Evolutionary conservation across 1,140 invertebrate genomes (phyloP).

Genomic region (Panulirus ornatus): DNA sequence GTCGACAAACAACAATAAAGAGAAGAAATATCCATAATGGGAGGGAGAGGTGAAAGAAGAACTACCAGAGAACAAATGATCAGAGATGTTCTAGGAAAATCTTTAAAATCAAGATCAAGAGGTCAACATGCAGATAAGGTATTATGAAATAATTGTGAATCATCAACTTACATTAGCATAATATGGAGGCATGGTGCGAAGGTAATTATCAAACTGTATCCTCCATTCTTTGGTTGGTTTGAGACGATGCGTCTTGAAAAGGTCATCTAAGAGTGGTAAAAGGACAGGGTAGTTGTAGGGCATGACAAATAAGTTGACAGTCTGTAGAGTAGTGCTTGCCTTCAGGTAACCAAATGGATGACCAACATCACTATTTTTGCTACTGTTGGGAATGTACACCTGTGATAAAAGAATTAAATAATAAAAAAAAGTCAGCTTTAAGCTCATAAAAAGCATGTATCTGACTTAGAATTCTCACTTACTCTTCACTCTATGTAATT

Average conservation of each 20-base stretch:
- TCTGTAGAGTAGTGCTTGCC: conserved; percentile 94
- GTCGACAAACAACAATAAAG: no score
- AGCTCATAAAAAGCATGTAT: no score
- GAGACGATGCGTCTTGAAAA: conserved; percentile 92
- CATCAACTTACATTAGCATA: conserved; percentile 90
- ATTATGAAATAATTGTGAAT: background rate
- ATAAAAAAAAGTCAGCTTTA: no score
- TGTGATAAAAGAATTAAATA: conserved; percentile 80
- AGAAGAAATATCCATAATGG: no score
- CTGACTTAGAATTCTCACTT: no score
- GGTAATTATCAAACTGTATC: conserved; percentile 93
- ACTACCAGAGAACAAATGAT: no score
- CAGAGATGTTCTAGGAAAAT: no score
- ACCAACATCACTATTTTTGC: conserved; percentile 90
- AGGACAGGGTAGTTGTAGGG: conserved; percentile 99
- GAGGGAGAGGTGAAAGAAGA: no score
- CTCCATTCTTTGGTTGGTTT: conserved; percentile 95
- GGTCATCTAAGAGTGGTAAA: conserved; percentile 93
- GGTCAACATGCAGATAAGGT: no score
- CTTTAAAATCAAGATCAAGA: no score
- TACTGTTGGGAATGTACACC: conserved; percentile 94
- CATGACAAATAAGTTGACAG: conserved; percentile 98
- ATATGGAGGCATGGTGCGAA: conserved; percentile 96
- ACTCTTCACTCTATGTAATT: no score
- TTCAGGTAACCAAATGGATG: conserved; percentile 99